These are phyloP conservation scores for Gopherus evgoodei DNA, from an alignment of 2,113 vertebrate genomes.

Conservation along the genomic window DNA sequence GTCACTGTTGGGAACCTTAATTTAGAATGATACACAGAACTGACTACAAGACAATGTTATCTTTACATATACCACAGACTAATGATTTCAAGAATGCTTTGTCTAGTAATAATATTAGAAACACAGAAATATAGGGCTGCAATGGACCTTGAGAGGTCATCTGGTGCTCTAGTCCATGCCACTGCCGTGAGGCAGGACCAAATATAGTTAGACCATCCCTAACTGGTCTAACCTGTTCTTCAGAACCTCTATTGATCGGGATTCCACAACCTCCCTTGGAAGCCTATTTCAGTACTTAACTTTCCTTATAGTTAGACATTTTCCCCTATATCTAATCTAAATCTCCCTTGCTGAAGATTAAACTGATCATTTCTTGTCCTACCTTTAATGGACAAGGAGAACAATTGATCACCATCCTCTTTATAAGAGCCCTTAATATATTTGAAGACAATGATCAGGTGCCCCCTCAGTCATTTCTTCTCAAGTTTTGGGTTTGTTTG, in stretches of 20 bases:
- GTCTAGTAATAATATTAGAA: neutral
- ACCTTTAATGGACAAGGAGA: neutral
- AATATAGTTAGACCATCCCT: neutral
- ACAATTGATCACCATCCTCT: neutral
- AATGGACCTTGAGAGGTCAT: neutral
- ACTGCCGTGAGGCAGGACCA: neutral
- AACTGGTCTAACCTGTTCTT: neutral
- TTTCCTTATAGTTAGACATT: neutral
- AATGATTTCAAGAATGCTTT: neutral
- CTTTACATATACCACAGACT: neutral
- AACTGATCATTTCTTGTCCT: neutral
- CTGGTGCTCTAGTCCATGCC: neutral
- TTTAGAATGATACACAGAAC: neutral
- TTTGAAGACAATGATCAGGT: neutral
- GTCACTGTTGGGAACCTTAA: neutral
- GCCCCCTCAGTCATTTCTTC: neutral
- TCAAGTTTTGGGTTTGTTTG: neutral
- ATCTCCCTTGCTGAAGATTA: neutral
- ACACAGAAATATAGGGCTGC: neutral
- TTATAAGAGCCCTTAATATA: neutral
- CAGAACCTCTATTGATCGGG: neutral
- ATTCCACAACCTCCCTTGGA: neutral
- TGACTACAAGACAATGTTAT: neutral
- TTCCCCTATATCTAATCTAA: neutral
- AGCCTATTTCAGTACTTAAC: neutral